Percentiles rank a stretch among this genome's conserved stretches.
Conservation (phyloP, 2,113 vertebrate genomes). For the Naja naja region DNA sequence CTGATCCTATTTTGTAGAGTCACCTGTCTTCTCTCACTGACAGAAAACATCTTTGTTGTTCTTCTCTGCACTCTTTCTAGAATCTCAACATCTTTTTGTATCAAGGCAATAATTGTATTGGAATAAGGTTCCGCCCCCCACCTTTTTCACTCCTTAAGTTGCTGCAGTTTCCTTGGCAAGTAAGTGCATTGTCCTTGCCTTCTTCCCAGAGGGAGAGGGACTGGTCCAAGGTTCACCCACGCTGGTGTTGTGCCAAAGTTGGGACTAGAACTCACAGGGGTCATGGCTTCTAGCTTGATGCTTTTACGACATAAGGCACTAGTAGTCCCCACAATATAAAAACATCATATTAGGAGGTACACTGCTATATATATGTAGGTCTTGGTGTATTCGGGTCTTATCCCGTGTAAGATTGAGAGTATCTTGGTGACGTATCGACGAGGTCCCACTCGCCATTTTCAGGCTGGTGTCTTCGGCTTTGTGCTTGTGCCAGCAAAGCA, state of each 20-base stretch:
- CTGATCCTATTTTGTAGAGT: background rate
- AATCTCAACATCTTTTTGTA: too few species aligned
- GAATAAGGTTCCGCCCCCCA: background rate
- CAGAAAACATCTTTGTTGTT: background rate
- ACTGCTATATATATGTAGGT: too few species aligned
- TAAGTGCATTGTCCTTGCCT: background rate
- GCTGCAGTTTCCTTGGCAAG: background rate
- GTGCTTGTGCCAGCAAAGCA: too few species aligned
- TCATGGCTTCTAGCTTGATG: background rate
- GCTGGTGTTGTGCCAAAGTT: background rate
- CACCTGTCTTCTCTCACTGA: background rate
- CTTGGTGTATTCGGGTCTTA: too few species aligned
- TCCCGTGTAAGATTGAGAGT: too few species aligned
- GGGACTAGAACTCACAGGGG: background rate
- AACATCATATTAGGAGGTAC: background rate
- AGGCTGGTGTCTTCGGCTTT: too few species aligned
- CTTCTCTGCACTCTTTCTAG: too few species aligned
- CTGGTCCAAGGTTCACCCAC: background rate
- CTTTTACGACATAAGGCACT: background rate
- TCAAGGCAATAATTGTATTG: background rate
- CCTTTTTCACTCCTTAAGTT: background rate
- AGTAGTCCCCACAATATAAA: background rate
- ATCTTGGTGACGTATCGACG: too few species aligned
- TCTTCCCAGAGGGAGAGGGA: background rate
- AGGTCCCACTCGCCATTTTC: too few species aligned